Evolutionary conservation across 2,888 invertebrate species (phyloP).

Genomic region (Idaea dimidiata): DNA sequence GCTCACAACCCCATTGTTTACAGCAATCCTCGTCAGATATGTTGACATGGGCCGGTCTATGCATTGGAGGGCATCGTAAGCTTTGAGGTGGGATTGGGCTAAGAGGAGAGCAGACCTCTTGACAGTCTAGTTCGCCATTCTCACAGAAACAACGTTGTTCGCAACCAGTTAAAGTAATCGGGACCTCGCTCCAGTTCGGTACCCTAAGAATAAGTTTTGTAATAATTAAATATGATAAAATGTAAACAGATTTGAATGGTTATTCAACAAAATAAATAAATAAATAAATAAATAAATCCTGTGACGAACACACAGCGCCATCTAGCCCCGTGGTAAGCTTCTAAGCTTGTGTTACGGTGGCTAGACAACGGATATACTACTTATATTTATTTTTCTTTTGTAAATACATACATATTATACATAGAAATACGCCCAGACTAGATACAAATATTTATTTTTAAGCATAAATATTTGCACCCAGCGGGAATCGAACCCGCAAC

Average conservation of each 20-base stretch:
- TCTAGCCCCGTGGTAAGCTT: too few species aligned
- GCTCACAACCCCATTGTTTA: conserved; percentile 86
- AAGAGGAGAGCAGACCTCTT: conserved; percentile 89
- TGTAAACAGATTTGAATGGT: background rate
- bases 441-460: too few species aligned
- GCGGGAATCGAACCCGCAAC: too few species aligned
- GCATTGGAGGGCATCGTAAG: conserved; percentile 86
- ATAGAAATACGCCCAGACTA: too few species aligned
- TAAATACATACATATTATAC: too few species aligned
- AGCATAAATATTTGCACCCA: too few species aligned
- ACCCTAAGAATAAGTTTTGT: conserved; percentile 56
- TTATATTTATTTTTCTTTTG: too few species aligned
- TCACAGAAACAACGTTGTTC: conserved; percentile 93
- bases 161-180: conserved; percentile 89
- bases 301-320: too few species aligned
- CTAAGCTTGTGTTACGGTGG: too few species aligned
- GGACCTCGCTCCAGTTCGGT: conserved; percentile 91
- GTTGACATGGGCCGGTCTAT: conserved; percentile 83
- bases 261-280: background rate
- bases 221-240: background rate
- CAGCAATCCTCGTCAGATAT: conserved; percentile 90
- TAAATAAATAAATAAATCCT: too few species aligned
- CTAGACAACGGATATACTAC: too few species aligned
- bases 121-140: conserved; percentile 92
- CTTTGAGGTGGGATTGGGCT: conserved; percentile 87